Evolutionary conservation across 2,113 vertebrate species (phyloP), one percentile per base, ranked within the genome.

Genomic region (Syngnathoides biaculeatus): DNA sequence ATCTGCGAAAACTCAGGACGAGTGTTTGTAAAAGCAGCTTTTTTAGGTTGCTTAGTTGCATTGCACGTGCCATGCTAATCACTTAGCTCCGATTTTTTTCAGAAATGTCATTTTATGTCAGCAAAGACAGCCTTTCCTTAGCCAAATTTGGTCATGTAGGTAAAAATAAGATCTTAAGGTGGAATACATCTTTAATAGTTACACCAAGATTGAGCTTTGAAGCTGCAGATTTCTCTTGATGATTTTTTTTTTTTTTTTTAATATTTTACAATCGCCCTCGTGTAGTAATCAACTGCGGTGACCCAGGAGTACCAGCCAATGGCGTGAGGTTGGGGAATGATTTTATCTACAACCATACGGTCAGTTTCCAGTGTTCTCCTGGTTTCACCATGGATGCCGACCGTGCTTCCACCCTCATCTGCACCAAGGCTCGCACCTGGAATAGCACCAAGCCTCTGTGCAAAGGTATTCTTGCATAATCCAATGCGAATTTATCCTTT

Each of bases 391-490:
- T 98, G 95, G 97, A 98, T 57, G 93, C 94, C 0, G 94, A 95
- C 73, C 86, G 95, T 13, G 94, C 94, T 0, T 94, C 94, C 2
- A 87, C 92, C 26, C 92, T 98, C 17, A 86, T 89, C 83, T 99
- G 97, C 89, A 98, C 95, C 2, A 97, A 96, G n/a, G 95, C 98
- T 79, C 92, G 96, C 26, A 97, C 94, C 0, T 99, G 97, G 97
- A 98, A 98, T 0, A 92, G 93, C 59, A 97, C 95, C 82, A 98
- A 95, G 68, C 97, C 97, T 0, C 68, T 89, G 75, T 98, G 97
- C 88, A 97, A 93, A 94, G 96, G 97, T 98, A 81, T 0, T 45
- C 26, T 0, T 60, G 48, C 3, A 17, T 52, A 20, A 52, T 20
- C 8, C 9, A 4, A 22, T 22, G 48, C 14, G 42, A 43, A 12